Evolutionary conservation across 2,888 invertebrate genomes (phyloP).

Genomic region (Sarcophaga caerulescens): DNA sequence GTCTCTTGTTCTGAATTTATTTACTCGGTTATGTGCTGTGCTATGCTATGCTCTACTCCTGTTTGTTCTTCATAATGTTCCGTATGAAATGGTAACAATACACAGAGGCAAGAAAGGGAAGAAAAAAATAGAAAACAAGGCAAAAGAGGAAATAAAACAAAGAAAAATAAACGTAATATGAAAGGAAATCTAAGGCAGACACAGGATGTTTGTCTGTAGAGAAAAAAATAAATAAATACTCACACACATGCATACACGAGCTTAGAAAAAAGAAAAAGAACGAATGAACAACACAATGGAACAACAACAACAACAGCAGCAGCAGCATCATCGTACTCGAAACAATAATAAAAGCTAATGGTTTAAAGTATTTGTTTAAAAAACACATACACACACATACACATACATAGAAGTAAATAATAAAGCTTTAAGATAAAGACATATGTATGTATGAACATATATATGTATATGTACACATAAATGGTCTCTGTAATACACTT

Average conservation of each 20-base stretch:
- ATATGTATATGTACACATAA: background rate
- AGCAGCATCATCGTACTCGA: constrained; percentile 3
- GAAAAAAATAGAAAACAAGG: constrained; percentile 40
- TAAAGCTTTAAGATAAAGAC: background rate
- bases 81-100: constrained; percentile 33
- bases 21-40: background rate
- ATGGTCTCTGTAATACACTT: too few relatives aligned
- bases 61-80: constrained; percentile 11
- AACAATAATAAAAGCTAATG: constrained; percentile 55
- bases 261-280: background rate
- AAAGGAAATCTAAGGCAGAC: constrained; percentile 59
- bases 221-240: constrained; percentile 27
- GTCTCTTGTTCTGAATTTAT: background rate
- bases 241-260: background rate
- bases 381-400: background rate
- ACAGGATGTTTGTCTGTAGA: constrained; percentile 58
- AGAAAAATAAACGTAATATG: constrained; percentile 12
- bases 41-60: background rate
- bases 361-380: constrained; percentile 40
- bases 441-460: too few relatives aligned
- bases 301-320: background rate
- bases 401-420: background rate
- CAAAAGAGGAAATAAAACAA: constrained; percentile 16
- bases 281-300: background rate
- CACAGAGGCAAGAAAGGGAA: background rate